Evolutionary conservation across 92 coral and sea anemone genomes (phyloP).

Genomic region (Montipora capitata): DNA sequence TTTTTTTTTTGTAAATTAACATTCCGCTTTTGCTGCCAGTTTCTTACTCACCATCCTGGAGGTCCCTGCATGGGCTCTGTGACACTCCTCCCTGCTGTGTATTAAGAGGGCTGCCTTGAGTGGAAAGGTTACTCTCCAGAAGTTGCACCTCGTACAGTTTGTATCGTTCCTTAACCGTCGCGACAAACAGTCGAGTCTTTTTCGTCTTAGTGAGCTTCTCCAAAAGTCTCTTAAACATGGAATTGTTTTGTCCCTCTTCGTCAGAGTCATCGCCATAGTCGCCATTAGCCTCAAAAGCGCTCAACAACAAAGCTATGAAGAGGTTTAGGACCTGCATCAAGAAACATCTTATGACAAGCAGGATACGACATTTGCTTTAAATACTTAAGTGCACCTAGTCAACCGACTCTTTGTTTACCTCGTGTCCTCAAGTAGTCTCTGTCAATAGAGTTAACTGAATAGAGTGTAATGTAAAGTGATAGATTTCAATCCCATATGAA

Average conservation of each 20-base stretch:
- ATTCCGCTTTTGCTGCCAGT: too few relatives aligned
- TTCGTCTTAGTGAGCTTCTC: slow-evolving; percentile 55
- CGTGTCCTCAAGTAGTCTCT: too few relatives aligned
- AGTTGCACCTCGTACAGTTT: slow-evolving; percentile 77
- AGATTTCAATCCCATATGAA: too few relatives aligned
- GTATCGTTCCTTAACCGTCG: slow-evolving; percentile 79
- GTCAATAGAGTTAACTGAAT: too few relatives aligned
- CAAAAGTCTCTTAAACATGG: slow-evolving; percentile 21
- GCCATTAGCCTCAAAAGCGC: slow-evolving; percentile 78
- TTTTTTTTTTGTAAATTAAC: too few relatives aligned
- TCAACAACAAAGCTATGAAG: slow-evolving; percentile 85
- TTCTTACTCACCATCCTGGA: background rate
- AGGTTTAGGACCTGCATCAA: slow-evolving; percentile 76
- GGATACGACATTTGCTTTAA: too few relatives aligned
- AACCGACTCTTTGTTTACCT: too few relatives aligned
- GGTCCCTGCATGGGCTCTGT: background rate
- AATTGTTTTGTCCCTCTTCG: slow-evolving; percentile 46
- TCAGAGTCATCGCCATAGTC: slow-evolving; percentile 63
- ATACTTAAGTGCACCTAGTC: too few relatives aligned
- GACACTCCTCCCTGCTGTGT: background rate
- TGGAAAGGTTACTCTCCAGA: slow-evolving; percentile 69
- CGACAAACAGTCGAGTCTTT: slow-evolving; percentile 85
- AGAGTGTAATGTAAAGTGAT: too few relatives aligned
- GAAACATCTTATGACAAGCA: background rate
- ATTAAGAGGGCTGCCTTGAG: slow-evolving; percentile 19